A percentile compares a stretch with the other conserved stretches of the same genome.
phyloP scores from a whole-genome alignment of 2,888 invertebrate species.

The Drosophila subquinaria region DNA sequence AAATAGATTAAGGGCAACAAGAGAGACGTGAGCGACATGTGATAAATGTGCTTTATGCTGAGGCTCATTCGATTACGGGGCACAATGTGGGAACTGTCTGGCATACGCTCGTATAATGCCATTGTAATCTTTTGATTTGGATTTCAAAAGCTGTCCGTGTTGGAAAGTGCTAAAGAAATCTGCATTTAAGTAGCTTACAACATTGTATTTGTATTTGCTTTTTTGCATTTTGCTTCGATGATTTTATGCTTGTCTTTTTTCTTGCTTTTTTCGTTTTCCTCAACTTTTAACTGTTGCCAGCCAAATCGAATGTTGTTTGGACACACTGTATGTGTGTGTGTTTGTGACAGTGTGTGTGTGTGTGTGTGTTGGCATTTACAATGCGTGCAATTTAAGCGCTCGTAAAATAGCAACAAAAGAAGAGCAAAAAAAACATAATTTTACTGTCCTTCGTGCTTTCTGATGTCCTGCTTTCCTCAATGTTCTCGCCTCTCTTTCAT shows the following conservation, averaged over 20 bases:
- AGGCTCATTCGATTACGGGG: conserved; percentile 16
- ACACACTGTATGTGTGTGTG: background rate
- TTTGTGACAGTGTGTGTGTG: background rate
- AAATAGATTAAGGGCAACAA: background rate
- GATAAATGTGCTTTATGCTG: conserved; percentile 9
- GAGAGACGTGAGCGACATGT: conserved; percentile 7
- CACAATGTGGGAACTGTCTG: conserved; percentile 3
- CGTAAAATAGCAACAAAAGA: conserved; percentile 49
- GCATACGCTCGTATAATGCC: conserved; percentile 10
- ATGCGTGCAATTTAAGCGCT: conserved; percentile 60
- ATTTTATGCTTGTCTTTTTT: conserved; percentile 16
- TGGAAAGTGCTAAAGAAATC: conserved; percentile 27
- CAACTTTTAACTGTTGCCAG: conserved; percentile 29
- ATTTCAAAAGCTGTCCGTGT: conserved; percentile 11
- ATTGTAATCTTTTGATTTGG: conserved; percentile 9
- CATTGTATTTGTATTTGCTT: conserved; percentile 29
- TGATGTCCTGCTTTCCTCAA: conserved; percentile 10
- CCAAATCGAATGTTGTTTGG: conserved; percentile 1
- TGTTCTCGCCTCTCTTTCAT: background rate
- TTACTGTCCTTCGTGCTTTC: conserved; percentile 37
- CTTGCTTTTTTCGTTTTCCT: conserved; percentile 8
- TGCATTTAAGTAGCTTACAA: conserved; percentile 44
- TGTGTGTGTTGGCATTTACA: conserved; percentile 46
- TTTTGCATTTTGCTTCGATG: conserved; percentile 26
- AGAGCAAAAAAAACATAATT: conserved; percentile 32